Base-by-base conservation (phyloP, 2,888 invertebrate species). In the Aporophyla lueneburgensis region DNA sequence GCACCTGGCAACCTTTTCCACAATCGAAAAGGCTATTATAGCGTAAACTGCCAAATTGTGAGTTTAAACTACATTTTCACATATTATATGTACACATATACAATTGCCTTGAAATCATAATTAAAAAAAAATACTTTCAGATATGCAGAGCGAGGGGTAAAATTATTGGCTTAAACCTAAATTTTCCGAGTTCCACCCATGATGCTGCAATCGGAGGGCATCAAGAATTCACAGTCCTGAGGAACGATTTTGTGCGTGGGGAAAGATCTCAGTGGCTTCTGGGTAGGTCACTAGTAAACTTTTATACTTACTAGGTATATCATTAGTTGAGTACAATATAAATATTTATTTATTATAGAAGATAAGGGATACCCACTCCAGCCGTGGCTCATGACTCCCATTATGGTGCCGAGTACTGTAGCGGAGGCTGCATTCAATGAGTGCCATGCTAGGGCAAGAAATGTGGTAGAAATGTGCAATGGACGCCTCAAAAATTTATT, bases 361-460 rank as follows among this genome's bases (percentile, higher is more conserved):
- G 24, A 27, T 19, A 68, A 68, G 56, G 56, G 68, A 43, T 68
- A 68, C 24, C 54, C 68, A n/a, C 24, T 68, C 19, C 40, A 67
- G n/a, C 67, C 67, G 40, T 68, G 68, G 54, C 68, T 68, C 54
- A 68, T 68, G 68, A 68, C 68, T 68, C 56, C 68, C 2, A 43
- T 68, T 56, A 68, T 68, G 68, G 24, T 24, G 54, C 56, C 19
- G 19, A 12, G 40, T 3, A 68, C 24, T 24, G 40, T n/a, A 40
- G 53, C 16, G 1, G 33, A 40, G n/a, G 33, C 16, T 53, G 5
- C 16, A 1, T 53, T n/a, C 1, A 53, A 53, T 4, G 33, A 21
- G 58, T 12, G 33, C 33, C 33, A 61, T 10, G 33, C 12, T 12
- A 61, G 21, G 6, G 33, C 40, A 16, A 40, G 67, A n/a, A 54